phyloP scores from a whole-genome alignment of 2,888 invertebrate species.

The Choristoneura rosaceana region DNA sequence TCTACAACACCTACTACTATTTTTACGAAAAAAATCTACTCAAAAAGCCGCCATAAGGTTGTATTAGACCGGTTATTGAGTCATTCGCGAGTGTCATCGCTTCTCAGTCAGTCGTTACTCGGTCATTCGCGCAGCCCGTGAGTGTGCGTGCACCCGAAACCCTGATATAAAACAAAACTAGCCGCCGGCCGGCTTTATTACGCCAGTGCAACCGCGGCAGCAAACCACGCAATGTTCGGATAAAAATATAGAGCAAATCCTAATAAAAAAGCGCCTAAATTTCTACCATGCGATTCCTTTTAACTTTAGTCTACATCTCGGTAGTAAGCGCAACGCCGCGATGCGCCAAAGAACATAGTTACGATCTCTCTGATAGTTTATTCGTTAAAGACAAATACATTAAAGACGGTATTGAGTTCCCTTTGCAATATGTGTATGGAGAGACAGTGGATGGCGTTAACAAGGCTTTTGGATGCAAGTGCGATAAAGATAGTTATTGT shows the following conservation, averaged over 20 bases:
- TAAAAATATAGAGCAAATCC: neutral
- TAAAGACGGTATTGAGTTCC: conserved; percentile 57
- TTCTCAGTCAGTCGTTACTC: neutral
- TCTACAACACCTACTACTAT: too few relatives aligned
- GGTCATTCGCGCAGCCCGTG: conserved; percentile 5
- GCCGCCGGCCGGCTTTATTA: conserved; percentile 25
- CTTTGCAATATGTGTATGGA: conserved; percentile 57
- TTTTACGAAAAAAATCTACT: neutral
- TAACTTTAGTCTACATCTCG: conserved; percentile 13
- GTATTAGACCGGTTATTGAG: conserved; percentile 5
- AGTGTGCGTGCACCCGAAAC: conserved; percentile 9
- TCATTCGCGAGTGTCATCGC: conserved; percentile 17
- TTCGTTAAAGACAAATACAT: conserved; percentile 36
- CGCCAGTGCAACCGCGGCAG: neutral
- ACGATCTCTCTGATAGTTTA: conserved; percentile 14
- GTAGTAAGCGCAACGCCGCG: neutral
- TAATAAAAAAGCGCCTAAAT: too few relatives aligned
- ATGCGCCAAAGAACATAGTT: conserved; percentile 12
- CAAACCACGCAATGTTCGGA: conserved; percentile 4
- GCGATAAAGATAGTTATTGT: conserved; percentile 60
- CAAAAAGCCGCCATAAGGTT: neutral
- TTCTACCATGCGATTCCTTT: neutral
- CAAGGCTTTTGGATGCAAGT: conserved; percentile 66
- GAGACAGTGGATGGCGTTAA: conserved; percentile 59
- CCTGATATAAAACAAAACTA: conserved; percentile 27